Conservation (phyloP, 2,888 invertebrate genomes). For the Philhelius pedissequus region DNA sequence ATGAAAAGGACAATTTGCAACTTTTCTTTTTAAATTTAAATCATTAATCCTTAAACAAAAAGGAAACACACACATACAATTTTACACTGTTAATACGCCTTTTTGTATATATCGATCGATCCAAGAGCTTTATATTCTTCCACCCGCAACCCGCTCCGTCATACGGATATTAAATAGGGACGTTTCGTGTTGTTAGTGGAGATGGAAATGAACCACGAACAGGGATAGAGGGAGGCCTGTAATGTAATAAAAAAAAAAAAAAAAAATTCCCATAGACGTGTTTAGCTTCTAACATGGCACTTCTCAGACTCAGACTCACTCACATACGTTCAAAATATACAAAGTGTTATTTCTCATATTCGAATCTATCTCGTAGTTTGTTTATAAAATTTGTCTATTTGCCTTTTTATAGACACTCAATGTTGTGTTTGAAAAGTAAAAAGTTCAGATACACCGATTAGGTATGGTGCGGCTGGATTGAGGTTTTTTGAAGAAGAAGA, state of each 20-base stretch:
- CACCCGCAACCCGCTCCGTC: conserved; percentile 8
- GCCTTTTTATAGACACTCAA: conserved; percentile 39
- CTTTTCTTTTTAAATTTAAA: neutral
- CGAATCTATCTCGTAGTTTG: conserved; percentile 44
- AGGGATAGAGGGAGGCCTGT: neutral
- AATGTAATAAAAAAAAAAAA: conserved; percentile 52
- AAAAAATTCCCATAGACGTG: conserved; percentile 43
- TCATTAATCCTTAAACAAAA: conserved; percentile 1
- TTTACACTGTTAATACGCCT: conserved; percentile 59
- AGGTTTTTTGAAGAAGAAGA: neutral
- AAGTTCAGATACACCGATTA: neutral
- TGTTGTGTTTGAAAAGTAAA: neutral
- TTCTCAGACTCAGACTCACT: neutral
- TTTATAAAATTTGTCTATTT: conserved; percentile 52
- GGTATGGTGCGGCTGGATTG: neutral
- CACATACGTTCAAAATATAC: conserved; percentile 20
- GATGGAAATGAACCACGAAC: neutral
- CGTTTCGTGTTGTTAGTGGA: conserved; percentile 23
- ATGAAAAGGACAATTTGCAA: conserved; percentile 3
- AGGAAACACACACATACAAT: conserved; percentile 17
- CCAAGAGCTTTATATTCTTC: conserved; percentile 58
- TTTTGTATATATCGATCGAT: conserved; percentile 65
- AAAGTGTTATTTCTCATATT: conserved; percentile 28
- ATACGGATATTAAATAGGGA: neutral
- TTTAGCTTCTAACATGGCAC: conserved; percentile 45